Percentiles rank a stretch among this genome's conserved stretches.
Conservation (phyloP, 2,113 vertebrate species). For the Pelecanus crispus region DNA sequence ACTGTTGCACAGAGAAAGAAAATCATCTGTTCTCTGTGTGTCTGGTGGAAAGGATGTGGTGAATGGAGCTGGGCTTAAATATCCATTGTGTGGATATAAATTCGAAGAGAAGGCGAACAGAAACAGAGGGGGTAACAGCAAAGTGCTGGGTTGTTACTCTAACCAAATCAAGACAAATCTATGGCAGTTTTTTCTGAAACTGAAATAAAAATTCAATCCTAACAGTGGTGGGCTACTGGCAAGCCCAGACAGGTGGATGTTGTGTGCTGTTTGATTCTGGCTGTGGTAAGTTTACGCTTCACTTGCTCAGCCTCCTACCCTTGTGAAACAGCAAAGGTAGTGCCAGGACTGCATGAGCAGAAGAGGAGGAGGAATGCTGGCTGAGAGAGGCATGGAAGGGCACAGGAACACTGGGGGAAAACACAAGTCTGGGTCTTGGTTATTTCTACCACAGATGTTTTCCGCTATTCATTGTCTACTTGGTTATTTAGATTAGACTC, state of each 20-base stretch:
- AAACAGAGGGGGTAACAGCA: neutral
- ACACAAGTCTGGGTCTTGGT: neutral
- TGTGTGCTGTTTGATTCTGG: neutral
- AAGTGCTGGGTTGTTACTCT: neutral
- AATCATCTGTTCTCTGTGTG: neutral
- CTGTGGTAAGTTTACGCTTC: neutral
- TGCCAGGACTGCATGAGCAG: neutral
- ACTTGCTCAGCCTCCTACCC: neutral
- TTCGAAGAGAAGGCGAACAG: neutral
- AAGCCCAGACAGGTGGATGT: rapidly evolving
- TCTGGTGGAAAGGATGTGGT: neutral
- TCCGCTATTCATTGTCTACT: neutral
- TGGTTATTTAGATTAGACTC: neutral
- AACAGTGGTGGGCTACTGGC: neutral
- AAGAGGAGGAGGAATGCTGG: neutral
- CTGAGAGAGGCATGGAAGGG: neutral
- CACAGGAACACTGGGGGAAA: neutral
- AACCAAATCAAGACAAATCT: neutral
- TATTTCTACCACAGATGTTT: neutral
- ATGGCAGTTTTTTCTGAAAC: neutral
- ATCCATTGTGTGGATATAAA: neutral
- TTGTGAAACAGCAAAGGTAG: neutral
- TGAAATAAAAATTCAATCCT: neutral
- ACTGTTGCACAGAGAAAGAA: neutral
- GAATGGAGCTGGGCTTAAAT: neutral